Percentiles rank a stretch among this genome's conserved stretches.
These are phyloP conservation scores for Anthonomus grandis DNA, from an alignment of 1,140 invertebrate species.

Conservation along the genomic window DNA sequence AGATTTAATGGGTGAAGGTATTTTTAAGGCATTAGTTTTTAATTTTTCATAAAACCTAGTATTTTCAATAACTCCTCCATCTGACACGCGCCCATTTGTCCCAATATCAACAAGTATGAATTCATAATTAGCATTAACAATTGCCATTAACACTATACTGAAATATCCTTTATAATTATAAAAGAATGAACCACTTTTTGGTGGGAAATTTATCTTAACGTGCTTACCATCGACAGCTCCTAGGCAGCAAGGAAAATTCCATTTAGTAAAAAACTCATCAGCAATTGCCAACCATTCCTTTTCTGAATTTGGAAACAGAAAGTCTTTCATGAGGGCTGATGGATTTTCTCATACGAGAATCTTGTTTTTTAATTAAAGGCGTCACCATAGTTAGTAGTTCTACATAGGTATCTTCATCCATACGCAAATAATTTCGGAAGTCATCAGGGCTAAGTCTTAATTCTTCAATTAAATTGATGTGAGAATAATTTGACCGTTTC, in stretches of 20 bases:
- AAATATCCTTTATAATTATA: too few relatives aligned
- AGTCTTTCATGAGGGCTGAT: too few relatives aligned
- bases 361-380: too few relatives aligned
- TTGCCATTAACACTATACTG: conserved; percentile 49
- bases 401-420: too few relatives aligned
- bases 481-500: too few relatives aligned
- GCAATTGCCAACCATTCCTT: conserved; percentile 21
- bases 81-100: conserved; percentile 40
- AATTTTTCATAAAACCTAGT: conserved; percentile 18
- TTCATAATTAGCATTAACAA: conserved; percentile 45
- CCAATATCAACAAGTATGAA: conserved; percentile 49
- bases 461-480: too few relatives aligned
- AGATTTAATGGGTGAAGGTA: conserved; percentile 3
- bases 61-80: conserved; percentile 34
- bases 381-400: too few relatives aligned
- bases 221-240: conserved; percentile 32
- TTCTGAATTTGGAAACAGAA: conserved; percentile 11
- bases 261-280: conserved; percentile 18
- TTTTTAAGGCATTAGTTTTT: conserved; percentile 13
- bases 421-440: too few relatives aligned
- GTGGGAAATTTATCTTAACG: conserved; percentile 18
- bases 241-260: conserved; percentile 29
- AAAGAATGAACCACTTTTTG: conserved; percentile 16
- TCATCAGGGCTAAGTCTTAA: too few relatives aligned
- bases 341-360: too few relatives aligned